Evolutionary conservation across 2,888 invertebrate genomes (phyloP), one percentile per base, ranked within the genome.

Genomic region (Cotesia congregata): DNA sequence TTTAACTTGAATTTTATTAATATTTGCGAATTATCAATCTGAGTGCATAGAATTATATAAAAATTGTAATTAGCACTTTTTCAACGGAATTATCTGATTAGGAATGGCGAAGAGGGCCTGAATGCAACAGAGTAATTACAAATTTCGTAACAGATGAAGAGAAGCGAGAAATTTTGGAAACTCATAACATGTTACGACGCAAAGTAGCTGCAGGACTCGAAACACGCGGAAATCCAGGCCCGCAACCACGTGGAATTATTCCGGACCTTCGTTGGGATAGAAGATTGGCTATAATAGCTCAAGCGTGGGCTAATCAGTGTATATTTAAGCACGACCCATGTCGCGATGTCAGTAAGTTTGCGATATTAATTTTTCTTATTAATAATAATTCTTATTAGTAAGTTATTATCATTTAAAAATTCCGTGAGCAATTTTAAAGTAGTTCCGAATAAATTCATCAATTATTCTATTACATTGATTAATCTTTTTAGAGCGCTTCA

Each of bases 281-380:
- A 5, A 89, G 90, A 77, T 79, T 90, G 72, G 90, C 88, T 0
- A 6, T 38, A 0, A 83, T 88, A 59, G 90, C 90, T 7, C 86
- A 88, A 70, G 80, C 85, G 64, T 90, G 90, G 90, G 90, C 88
- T 5, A 83, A 85, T 65, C 90, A 90, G 79, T 90, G 90, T 79
- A 77, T 83, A n/a, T 86, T 83, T 76, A 80, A 77, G 1, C 87
- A 90, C 79, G 90, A 90, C 77, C 62, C 80, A 3, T 90, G 90
- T 80, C 83, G 90, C 80, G 84, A 88, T 76, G 80, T 82, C 74
- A 82, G 74, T 77, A 69, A 73, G 69, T 20, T 1, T 30, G 30
- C 3, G 30, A 30, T 30, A 3, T 3, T 3, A 2, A 30, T 30
- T 30, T 30, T 30, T 40, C n/a, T 6, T 30, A n/a, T n/a, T n/a